Evolutionary conservation across 1,140 invertebrate species (phyloP).

Genomic region (Bombus turneri): DNA sequence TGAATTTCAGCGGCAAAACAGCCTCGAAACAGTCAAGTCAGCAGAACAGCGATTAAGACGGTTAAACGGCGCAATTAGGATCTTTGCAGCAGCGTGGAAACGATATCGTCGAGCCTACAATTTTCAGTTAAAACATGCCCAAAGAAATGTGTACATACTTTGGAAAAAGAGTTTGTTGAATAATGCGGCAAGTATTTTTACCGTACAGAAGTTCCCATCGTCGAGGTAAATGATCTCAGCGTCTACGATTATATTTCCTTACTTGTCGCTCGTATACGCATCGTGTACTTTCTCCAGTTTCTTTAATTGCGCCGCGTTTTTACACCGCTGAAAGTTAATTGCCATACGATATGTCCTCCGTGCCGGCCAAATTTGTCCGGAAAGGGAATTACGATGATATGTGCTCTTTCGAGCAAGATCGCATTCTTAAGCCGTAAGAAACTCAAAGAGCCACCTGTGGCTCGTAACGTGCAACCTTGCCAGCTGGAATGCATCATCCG

Average conservation of each 20-base stretch:
- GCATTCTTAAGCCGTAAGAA: constrained; percentile 51
- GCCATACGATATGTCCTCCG: constrained; percentile 50
- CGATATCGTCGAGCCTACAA: constrained; percentile 28
- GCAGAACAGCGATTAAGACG: constrained; percentile 31
- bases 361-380: constrained; percentile 61
- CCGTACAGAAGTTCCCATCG: constrained; percentile 41
- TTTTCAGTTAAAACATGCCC: neutral
- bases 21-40: neutral
- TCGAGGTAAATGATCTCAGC: constrained; percentile 58
- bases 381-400: constrained; percentile 46
- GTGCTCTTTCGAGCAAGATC: constrained; percentile 50
- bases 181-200: constrained; percentile 59
- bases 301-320: constrained; percentile 60
- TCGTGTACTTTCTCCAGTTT: constrained; percentile 64
- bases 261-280: constrained; percentile 43
- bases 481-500: constrained; percentile 34
- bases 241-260: constrained; percentile 56
- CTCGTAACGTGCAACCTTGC: constrained; percentile 42
- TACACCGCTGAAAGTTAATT: constrained; percentile 54
- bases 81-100: constrained; percentile 25
- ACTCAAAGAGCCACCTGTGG: constrained; percentile 38
- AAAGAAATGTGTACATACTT: constrained; percentile 6
- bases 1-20: too few species aligned
- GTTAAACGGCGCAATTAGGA: constrained; percentile 53
- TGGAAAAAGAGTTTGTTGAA: constrained; percentile 38